Evolutionary conservation across 2,797 vertebrate genomes (phyloP).

Genomic region (Furcifer pardalis): DNA sequence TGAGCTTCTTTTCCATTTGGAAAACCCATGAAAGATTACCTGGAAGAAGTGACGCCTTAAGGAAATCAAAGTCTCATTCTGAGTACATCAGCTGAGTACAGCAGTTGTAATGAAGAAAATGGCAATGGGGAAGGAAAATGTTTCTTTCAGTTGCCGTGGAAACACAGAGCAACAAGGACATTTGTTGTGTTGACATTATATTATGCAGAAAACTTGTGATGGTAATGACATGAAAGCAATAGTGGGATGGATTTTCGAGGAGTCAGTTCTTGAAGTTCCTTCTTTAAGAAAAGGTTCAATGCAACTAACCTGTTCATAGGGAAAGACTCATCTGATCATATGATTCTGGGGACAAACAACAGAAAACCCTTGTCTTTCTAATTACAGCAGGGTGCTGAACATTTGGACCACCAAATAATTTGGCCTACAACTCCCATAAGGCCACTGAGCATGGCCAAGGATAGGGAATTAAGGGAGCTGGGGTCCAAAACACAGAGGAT

Average conservation of each 20-base stretch:
- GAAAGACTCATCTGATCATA: background rate
- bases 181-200: background rate
- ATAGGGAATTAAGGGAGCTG: background rate
- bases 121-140: conserved; percentile 13
- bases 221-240: conserved; percentile 14
- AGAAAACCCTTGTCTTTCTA: background rate
- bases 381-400: background rate
- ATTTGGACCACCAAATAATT: background rate
- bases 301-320: background rate
- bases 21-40: conserved; percentile 18
- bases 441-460: background rate
- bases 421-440: background rate
- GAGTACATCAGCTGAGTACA: background rate
- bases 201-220: conserved; percentile 8
- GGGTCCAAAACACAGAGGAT: background rate
- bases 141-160: conserved; percentile 64
- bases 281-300: background rate
- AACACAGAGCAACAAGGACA: conserved; percentile 66
- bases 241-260: accelerated
- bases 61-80: conserved; percentile 11
- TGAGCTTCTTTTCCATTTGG: background rate
- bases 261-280: background rate
- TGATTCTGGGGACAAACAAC: background rate
- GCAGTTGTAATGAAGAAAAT: conserved; percentile 20
- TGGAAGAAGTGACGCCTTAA: conserved; percentile 13